These are phyloP conservation scores for Phalacrocorax brasilianus DNA, from an alignment of 2,113 vertebrate species.

Conservation along the genomic window DNA sequence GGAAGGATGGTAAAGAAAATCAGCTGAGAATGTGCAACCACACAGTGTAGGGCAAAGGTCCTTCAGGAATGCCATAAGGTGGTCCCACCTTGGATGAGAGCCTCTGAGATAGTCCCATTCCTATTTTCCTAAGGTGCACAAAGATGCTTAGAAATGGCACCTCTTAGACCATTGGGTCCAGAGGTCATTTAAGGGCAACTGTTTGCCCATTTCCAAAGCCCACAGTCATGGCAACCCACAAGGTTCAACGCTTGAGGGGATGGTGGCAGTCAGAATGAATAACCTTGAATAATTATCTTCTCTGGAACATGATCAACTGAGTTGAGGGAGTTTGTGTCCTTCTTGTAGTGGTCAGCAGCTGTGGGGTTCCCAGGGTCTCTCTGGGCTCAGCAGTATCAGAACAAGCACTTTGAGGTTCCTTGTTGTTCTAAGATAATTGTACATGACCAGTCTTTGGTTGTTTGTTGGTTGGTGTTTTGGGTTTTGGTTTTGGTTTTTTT, in stretches of 20 bases:
- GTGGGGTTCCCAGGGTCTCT: background rate
- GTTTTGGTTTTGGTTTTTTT: background rate
- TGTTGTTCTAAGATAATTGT: background rate
- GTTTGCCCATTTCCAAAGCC: background rate
- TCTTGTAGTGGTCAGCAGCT: background rate
- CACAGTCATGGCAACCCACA: background rate
- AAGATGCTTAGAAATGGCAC: background rate
- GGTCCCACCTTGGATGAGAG: background rate
- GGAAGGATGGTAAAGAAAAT: background rate
- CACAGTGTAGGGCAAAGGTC: background rate
- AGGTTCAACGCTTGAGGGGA: background rate
- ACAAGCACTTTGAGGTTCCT: background rate
- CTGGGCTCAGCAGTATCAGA: background rate
- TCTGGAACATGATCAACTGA: rapidly evolving
- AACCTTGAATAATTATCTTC: background rate
- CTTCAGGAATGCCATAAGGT: background rate
- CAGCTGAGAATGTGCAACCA: background rate
- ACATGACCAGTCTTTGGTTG: background rate
- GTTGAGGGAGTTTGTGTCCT: background rate
- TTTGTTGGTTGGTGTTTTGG: background rate
- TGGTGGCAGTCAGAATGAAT: background rate
- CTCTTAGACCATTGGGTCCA: background rate
- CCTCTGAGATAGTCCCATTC: background rate
- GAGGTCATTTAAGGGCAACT: background rate
- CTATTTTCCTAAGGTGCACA: background rate